Evolutionary conservation across 2,888 invertebrate genomes (phyloP).

Genomic region (Cataglyphis albicans): DNA sequence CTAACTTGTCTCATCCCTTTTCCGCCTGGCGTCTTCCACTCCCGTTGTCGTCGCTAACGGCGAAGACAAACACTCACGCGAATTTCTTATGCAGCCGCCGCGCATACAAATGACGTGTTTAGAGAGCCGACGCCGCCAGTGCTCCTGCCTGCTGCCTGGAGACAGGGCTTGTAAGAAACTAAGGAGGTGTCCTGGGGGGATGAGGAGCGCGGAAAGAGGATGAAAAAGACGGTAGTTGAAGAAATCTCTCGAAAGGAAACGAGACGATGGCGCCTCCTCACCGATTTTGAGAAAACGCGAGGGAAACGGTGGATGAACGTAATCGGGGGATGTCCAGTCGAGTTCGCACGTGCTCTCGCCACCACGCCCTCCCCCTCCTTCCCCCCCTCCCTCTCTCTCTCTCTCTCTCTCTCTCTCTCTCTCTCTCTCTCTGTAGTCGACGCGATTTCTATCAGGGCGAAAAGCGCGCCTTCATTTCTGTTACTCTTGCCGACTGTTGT

Average conservation of each 20-base stretch:
- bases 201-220: background rate
- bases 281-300: constrained; percentile 38
- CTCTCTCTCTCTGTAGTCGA: background rate
- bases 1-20: background rate
- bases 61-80: constrained; percentile 80
- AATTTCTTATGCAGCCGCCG: constrained; percentile 79
- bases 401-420: no score
- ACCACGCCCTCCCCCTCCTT: background rate
- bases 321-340: constrained; percentile 53
- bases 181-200: background rate
- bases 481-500: constrained; percentile 34
- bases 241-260: constrained; percentile 38
- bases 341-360: constrained; percentile 40
- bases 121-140: constrained; percentile 60
- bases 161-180: constrained; percentile 45
- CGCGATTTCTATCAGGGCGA: constrained; percentile 45
- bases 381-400: no score
- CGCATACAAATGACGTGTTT: constrained; percentile 82
- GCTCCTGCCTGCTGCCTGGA: constrained; percentile 28
- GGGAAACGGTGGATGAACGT: constrained; percentile 33
- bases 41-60: constrained; percentile 68
- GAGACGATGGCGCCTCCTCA: constrained; percentile 39
- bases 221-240: constrained; percentile 8
- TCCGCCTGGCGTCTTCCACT: background rate
- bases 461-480: constrained; percentile 29